Conservation (phyloP, 2,888 invertebrate genomes). For the Petrophora chlorosata region DNA sequence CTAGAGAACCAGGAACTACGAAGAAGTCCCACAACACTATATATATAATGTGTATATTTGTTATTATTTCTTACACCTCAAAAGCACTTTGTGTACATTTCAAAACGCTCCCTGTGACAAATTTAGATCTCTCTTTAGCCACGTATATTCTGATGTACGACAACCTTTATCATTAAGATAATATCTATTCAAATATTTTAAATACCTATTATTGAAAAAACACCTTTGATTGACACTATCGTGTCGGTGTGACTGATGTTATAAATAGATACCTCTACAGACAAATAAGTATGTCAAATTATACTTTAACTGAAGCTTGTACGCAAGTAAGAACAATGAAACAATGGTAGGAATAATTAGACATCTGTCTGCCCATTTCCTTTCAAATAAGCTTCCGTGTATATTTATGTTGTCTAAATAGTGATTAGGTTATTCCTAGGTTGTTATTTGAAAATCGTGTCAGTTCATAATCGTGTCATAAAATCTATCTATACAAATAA, state of each 20-base stretch:
- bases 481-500: too few species aligned
- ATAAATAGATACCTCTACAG: constrained; percentile 7
- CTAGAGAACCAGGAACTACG: too few species aligned
- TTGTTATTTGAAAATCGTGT: constrained; percentile 21
- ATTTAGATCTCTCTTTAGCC: too few species aligned
- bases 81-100: too few species aligned
- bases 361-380: constrained; percentile 48
- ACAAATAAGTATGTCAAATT: constrained; percentile 3
- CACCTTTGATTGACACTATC: constrained; percentile 20
- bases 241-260: constrained; percentile 13
- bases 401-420: constrained; percentile 13
- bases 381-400: constrained; percentile 46
- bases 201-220: constrained; percentile 15
- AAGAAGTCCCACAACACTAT: too few species aligned
- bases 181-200: constrained; percentile 21
- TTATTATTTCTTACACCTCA: too few species aligned
- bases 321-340: constrained; percentile 48
- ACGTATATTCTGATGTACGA: neutral
- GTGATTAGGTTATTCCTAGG: neutral
- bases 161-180: constrained; percentile 2
- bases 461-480: constrained; percentile 6
- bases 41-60: too few species aligned
- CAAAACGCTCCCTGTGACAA: too few species aligned
- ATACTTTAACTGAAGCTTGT: constrained; percentile 11
- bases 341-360: constrained; percentile 51